phyloP scores from a whole-genome alignment of 2,797 vertebrate species.

The Hafferia zeledoni region DNA sequence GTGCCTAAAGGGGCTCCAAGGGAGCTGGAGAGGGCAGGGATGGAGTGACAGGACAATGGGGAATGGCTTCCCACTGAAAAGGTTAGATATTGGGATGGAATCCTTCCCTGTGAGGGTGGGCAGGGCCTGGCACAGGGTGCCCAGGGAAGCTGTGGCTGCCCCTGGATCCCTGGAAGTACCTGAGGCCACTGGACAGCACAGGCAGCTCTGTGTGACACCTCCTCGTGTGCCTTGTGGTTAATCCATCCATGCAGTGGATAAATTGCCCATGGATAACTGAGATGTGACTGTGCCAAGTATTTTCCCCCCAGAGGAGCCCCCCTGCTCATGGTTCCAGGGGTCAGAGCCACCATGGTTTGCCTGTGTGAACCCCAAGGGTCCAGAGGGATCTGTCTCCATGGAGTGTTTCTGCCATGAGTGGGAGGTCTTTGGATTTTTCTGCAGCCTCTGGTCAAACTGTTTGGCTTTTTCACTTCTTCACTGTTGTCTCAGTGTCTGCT shows the following conservation, averaged over 20 bases:
- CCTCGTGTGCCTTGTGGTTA: not conserved
- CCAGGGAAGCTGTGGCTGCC: not conserved
- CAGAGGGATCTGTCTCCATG: not conserved
- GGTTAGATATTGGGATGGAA: not conserved
- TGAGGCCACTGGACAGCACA: not conserved
- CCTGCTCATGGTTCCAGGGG: rapidly evolving
- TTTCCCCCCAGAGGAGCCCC: not conserved
- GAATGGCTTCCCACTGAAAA: not conserved
- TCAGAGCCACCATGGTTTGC: not conserved
- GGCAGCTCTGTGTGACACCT: rapidly evolving
- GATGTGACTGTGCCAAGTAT: not conserved
- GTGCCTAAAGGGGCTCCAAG: not conserved
- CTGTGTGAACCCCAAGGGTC: not conserved
- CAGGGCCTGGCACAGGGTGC: not conserved
- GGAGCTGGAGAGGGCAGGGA: not conserved
- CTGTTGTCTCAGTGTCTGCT: not conserved
- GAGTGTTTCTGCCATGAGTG: not conserved
- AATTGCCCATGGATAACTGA: not conserved
- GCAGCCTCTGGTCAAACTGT: not conserved
- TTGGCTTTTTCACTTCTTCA: not conserved
- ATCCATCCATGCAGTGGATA: not conserved
- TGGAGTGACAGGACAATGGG: not conserved
- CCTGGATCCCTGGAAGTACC: not conserved
- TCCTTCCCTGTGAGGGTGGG: not conserved
- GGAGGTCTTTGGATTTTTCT: not conserved